Conservation (phyloP, 2,888 invertebrate species). For the Folsomia candida region DNA sequence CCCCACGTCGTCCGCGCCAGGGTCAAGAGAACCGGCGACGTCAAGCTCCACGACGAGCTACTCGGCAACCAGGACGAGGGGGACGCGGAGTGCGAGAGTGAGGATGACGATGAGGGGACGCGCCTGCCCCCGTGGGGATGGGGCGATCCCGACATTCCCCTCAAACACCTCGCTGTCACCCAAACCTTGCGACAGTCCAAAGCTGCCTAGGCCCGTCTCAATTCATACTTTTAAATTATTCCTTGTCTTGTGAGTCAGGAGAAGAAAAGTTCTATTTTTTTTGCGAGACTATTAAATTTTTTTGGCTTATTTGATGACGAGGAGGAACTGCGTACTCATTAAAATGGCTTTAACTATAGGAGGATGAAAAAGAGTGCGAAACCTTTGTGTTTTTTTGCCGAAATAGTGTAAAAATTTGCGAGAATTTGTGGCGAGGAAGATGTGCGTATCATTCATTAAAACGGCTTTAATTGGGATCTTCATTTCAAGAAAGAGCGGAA, state of each 20-base stretch:
- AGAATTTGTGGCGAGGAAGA: no score
- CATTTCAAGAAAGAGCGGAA: no score
- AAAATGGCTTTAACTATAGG: no score
- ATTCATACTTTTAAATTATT: neutral
- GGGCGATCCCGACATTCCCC: slow-evolving; percentile 33
- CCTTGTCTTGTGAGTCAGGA: neutral
- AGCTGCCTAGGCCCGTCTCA: neutral
- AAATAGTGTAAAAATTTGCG: no score
- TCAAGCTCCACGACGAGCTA: neutral
- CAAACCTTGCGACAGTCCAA: slow-evolving; percentile 10
- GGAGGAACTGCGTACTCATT: no score
- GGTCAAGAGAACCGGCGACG: slow-evolving; percentile 54
- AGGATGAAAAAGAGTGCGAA: no score
- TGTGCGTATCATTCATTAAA: no score
- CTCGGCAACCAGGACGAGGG: slow-evolving; percentile 8
- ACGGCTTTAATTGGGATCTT: no score
- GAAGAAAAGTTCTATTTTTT: neutral
- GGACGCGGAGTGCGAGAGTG: slow-evolving; percentile 3
- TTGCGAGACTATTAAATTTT: no score
- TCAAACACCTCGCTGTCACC: slow-evolving; percentile 24
- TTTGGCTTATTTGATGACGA: no score
- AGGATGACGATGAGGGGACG: slow-evolving; percentile 19
- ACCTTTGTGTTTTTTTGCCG: no score
- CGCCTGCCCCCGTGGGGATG: slow-evolving; percentile 33
- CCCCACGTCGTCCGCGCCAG: slow-evolving; percentile 53